Evolutionary conservation across 2,888 invertebrate genomes (phyloP).

Genomic region (Tachystola acroxantha): DNA sequence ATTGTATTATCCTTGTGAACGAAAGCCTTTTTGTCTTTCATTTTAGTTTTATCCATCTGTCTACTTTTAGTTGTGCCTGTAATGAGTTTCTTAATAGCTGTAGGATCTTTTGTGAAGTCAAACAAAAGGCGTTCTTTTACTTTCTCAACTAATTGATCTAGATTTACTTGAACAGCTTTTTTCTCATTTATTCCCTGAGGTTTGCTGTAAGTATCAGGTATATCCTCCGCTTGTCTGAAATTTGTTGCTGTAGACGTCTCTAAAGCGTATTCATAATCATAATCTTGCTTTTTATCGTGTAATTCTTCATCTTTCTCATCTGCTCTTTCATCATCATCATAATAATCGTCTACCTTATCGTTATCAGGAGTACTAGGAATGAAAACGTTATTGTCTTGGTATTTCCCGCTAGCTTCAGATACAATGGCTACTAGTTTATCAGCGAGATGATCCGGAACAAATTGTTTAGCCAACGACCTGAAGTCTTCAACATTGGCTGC

Average conservation of each 20-base stretch:
- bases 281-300: too few species aligned
- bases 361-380: too few species aligned
- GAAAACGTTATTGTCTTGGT: not conserved
- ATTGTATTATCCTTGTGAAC: too few species aligned
- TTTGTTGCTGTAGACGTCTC: not conserved
- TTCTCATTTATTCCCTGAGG: not conserved
- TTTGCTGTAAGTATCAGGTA: not conserved
- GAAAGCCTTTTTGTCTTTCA: too few species aligned
- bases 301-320: not conserved
- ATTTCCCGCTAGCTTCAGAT: not conserved
- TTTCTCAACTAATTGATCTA: slow-evolving; percentile 33
- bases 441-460: slow-evolving; percentile 29
- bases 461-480: slow-evolving; percentile 30
- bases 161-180: slow-evolving; percentile 14
- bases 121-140: slow-evolving; percentile 29
- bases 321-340: too few species aligned
- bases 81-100: not conserved
- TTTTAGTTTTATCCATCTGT: not conserved
- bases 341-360: too few species aligned
- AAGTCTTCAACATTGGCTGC: slow-evolving; percentile 43
- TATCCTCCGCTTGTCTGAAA: slow-evolving; percentile 7
- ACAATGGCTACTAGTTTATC: slow-evolving; percentile 29
- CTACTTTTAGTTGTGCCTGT: not conserved
- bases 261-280: slow-evolving; percentile 3
- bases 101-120: slow-evolving; percentile 11